These are phyloP conservation scores for Lethocerus indicus DNA, from an alignment of 1,140 invertebrate genomes.

Conservation along the genomic window DNA sequence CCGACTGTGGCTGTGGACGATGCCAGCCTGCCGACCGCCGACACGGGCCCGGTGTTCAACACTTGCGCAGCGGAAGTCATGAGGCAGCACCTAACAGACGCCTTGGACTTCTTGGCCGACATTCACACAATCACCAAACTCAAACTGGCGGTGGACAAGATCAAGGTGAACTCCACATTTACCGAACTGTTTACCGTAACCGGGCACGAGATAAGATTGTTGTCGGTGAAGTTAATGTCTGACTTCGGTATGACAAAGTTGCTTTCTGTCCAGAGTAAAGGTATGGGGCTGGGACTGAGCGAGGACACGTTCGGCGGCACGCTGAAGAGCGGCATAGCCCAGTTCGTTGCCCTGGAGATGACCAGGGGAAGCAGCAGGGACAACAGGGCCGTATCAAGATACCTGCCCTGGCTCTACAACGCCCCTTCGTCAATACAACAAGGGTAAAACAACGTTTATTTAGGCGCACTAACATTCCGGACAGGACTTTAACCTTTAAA, in stretches of 20 bases:
- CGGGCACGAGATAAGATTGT: no score
- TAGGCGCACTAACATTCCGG: no score
- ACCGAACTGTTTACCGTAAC: no score
- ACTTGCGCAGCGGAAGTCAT: conserved; percentile 87
- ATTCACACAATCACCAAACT: conserved; percentile 93
- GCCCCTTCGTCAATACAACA: conserved; percentile 66
- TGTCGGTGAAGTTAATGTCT: no score
- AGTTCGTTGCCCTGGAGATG: conserved; percentile 88
- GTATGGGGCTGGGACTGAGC: conserved; percentile 60
- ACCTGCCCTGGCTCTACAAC: conserved; percentile 85
- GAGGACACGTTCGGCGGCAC: conserved; percentile 91
- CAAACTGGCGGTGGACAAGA: conserved; percentile 45
- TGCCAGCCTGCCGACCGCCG: conserved; percentile 24
- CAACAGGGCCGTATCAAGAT: conserved; percentile 61
- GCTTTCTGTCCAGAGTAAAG: conserved; percentile 30
- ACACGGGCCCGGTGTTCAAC: conserved; percentile 39
- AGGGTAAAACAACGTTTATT: conserved; percentile 29
- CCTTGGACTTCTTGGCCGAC: conserved; percentile 89
- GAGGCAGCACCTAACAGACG: conserved; percentile 79
- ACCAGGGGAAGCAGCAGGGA: conserved; percentile 69
- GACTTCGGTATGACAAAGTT: no score
- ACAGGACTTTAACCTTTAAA: no score
- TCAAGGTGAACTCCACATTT: no score
- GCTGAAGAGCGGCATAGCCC: conserved; percentile 86
- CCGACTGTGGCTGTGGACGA: conserved; percentile 37